Conservation (phyloP, 2,113 vertebrate species). For the Pseudorasbora parva region DNA sequence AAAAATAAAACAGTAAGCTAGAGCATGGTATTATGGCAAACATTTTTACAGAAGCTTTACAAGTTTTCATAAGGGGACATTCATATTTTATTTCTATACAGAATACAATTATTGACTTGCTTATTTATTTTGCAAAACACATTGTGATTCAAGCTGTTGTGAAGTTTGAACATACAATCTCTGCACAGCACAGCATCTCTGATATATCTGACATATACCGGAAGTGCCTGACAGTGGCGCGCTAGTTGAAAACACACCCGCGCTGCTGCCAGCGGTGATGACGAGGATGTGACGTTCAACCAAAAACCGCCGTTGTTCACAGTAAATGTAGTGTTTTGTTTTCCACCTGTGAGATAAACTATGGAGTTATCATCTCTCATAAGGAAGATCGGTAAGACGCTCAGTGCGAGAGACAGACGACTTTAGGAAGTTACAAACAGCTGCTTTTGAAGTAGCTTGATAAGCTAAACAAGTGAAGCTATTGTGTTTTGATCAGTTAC, state of each 20-base stretch:
- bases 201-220: constrained; percentile 48
- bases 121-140: background rate
- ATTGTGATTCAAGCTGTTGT: background rate
- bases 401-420: background rate
- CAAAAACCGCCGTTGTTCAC: background rate
- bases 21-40: background rate
- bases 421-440: constrained; percentile 19
- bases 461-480: constrained; percentile 12
- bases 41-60: background rate
- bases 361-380: constrained; percentile 82
- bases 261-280: constrained; percentile 34
- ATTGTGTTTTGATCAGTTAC: background rate
- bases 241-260: constrained; percentile 74
- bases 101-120: background rate
- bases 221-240: constrained; percentile 75
- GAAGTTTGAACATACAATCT: background rate
- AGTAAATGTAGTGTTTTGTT: background rate
- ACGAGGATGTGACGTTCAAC: constrained; percentile 52
- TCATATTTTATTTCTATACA: background rate
- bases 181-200: background rate
- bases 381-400: constrained; percentile 82
- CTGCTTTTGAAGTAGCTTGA: constrained; percentile 1
- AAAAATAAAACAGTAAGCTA: background rate
- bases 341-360: background rate
- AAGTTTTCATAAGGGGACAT: background rate